Evolutionary conservation across 1,140 invertebrate species (phyloP).

Genomic region (Berghia stephanieae): DNA sequence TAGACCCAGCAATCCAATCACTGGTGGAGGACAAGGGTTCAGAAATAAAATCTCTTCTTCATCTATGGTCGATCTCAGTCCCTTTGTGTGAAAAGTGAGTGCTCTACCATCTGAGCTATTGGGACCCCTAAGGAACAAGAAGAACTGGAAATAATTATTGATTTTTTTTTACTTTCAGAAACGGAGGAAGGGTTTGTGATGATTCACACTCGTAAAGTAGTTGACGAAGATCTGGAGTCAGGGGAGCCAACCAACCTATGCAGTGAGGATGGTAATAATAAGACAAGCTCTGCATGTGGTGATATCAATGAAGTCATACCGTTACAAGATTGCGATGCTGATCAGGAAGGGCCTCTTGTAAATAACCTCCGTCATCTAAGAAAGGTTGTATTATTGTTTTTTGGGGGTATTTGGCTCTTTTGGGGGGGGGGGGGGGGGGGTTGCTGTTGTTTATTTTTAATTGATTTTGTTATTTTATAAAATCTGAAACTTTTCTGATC

Average conservation of each 20-base stretch:
- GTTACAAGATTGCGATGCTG: neutral
- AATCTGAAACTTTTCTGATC: no score
- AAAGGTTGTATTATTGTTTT: conserved; percentile 33
- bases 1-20: no score
- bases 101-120: no score
- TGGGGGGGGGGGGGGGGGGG: no score
- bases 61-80: no score
- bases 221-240: conserved; percentile 27
- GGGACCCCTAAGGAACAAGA: no score
- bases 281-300: no score
- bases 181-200: conserved; percentile 68
- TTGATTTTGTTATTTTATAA: no score
- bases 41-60: neutral
- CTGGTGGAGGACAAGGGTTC: no score
- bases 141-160: no score
- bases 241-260: neutral
- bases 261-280: neutral
- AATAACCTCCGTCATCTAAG: conserved; percentile 49
- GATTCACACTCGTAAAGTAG: conserved; percentile 44
- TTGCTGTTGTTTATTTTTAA: no score
- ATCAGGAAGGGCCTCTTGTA: conserved; percentile 31
- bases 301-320: neutral
- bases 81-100: no score
- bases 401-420: neutral
- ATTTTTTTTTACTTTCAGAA: conserved; percentile 48